Base-by-base conservation (phyloP, 2,888 invertebrate species). In the Luperina nickerlii region DNA sequence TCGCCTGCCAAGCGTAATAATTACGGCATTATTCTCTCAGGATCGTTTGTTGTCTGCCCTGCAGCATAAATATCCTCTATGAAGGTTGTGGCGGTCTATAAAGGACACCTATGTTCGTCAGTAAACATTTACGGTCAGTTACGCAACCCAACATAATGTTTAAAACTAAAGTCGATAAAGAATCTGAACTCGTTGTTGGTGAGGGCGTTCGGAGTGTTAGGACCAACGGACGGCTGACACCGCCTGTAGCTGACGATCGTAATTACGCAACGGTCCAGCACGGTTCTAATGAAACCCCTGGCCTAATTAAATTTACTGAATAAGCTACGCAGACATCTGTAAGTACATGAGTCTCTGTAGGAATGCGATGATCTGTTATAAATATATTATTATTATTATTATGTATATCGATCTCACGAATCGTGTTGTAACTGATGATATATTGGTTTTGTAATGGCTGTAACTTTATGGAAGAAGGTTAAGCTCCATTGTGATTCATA, bases 171-270 rank as follows among this genome's bases (percentile, higher is more conserved):
- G 73, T 76, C 27, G 72, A 32, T 78, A 82, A 72, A 73, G 51
- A 79, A 42, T 72, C 42, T 27, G n/a, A 62, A 32, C 18, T 70
- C 71, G 54, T 79, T 66, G 69, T 72, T 74, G 72, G 70, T 71
- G 70, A 87, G 74, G 71, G 72, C 67, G 73, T 73, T 81, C 65
- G 54, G 63, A 69, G 60, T 65, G 65, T 80, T 82, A 76, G 71
- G 75, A 70, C 71, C 78, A 78, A 78, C 77, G 42, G 72, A 72
- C 27, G 79, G 54, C 74, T 65, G 85, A 90, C 91, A 90, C 92
- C 94, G 92, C 90, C 91, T 95, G 95, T 88, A 86, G 81, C 90
- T 94, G 93, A 95, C 92, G 93, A 93, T 91, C 89, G 90, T 90
- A 93, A 94, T 95, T 94, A 93, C 91, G 92, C 85, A 90, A 92